A percentile compares a stretch with the other conserved stretches of the same genome.
These are phyloP conservation scores for Notechis scutatus DNA, from an alignment of 2,113 vertebrate genomes.

Conservation along the genomic window DNA sequence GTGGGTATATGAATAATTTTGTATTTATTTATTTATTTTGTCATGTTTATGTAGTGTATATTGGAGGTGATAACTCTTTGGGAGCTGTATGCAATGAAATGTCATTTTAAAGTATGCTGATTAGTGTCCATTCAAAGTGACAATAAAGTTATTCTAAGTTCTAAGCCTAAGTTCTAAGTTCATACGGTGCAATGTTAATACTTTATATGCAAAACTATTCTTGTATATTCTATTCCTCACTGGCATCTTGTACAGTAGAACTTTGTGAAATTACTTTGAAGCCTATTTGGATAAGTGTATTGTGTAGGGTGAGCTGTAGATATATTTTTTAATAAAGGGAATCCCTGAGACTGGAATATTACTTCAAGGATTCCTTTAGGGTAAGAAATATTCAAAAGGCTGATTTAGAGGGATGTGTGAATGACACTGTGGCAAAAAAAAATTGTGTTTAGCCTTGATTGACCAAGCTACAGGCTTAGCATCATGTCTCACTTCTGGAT, in stretches of 20 bases:
- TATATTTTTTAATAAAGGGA: not conserved
- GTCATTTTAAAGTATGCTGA: too few relatives aligned
- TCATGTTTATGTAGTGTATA: too few relatives aligned
- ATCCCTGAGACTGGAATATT: not conserved
- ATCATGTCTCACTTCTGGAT: not conserved
- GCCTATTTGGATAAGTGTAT: not conserved
- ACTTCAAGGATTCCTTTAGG: not conserved
- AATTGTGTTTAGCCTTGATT: not conserved
- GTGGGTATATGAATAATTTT: too few relatives aligned
- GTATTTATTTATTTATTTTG: too few relatives aligned
- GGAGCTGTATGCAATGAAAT: too few relatives aligned
- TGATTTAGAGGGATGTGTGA: not conserved
- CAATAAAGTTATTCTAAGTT: too few relatives aligned
- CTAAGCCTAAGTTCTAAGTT: too few relatives aligned
- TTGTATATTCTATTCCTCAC: not conserved
- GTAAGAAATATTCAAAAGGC: not conserved
- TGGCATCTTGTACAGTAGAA: not conserved
- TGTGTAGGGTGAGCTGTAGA: not conserved
- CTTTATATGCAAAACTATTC: not conserved
- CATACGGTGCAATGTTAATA: not conserved
- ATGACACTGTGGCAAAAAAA: not conserved
- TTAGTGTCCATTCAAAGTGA: too few relatives aligned
- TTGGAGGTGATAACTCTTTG: too few relatives aligned
- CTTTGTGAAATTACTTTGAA: not conserved
- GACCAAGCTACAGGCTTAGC: not conserved